Conservation (phyloP, 2,113 vertebrate genomes). For the Laterallus jamaicensis region DNA sequence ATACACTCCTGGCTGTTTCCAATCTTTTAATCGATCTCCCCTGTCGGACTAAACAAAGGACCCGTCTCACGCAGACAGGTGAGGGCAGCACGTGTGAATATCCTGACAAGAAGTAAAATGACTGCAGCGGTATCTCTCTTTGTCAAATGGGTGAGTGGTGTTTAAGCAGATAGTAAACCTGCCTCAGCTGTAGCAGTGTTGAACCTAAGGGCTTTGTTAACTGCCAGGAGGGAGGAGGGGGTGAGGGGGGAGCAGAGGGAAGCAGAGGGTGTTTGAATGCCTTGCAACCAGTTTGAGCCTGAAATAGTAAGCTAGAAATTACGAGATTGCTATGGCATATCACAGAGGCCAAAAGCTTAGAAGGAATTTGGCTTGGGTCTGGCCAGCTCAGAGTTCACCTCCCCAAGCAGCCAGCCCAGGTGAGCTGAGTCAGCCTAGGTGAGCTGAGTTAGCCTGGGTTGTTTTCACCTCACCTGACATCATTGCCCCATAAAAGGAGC, state of each 20-base stretch:
- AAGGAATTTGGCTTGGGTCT: background rate
- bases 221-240: background rate
- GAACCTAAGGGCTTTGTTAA: conserved; percentile 6
- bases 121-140: conserved; percentile 5
- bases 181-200: background rate
- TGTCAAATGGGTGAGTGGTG: conserved; percentile 18
- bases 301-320: background rate
- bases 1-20: too few species aligned
- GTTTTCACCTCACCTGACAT: too few species aligned
- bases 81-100: conserved; percentile 28
- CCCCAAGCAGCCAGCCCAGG: too few species aligned
- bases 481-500: too few species aligned
- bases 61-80: background rate
- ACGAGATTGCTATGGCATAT: background rate
- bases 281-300: background rate
- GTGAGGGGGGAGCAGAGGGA: background rate
- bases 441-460: too few species aligned
- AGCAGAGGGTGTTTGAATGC: background rate
- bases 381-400: too few species aligned
- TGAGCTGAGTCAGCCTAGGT: too few species aligned
- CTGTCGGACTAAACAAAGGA: conserved; percentile 41
- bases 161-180: conserved; percentile 22
- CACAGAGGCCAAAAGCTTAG: background rate
- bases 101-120: conserved; percentile 21
- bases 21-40: conserved; percentile 19